Evolutionary conservation across 2,113 vertebrate genomes (phyloP).

Genomic region (Hydrochoerus hydrochaeris): DNA sequence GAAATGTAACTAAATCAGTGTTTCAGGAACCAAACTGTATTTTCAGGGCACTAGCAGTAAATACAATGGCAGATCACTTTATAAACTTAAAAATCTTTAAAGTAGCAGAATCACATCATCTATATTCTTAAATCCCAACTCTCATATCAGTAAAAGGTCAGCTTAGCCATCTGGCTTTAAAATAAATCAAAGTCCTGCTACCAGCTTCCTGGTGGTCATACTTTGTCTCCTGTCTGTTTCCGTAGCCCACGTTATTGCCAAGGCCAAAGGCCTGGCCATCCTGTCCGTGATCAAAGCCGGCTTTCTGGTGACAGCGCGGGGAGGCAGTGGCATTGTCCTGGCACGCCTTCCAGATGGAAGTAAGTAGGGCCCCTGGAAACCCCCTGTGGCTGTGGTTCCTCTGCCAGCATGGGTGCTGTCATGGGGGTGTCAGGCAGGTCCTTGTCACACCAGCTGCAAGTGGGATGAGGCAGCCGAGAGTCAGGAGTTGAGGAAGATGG

Average conservation of each 20-base stretch:
- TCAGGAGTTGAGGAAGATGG: not conserved
- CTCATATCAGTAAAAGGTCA: not conserved
- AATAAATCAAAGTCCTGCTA: not conserved
- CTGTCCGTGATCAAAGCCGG: slow-evolving; percentile 97
- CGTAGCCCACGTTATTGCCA: slow-evolving; percentile 96
- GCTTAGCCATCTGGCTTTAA: not conserved
- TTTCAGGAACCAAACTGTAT: not conserved
- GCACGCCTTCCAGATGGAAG: slow-evolving; percentile 93
- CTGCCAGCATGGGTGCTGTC: not conserved
- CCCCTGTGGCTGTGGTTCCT: not conserved
- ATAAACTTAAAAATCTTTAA: not conserved
- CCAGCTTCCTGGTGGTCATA: not conserved
- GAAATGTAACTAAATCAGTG: not conserved
- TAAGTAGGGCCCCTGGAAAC: slow-evolving; percentile 82
- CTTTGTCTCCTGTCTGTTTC: not conserved
- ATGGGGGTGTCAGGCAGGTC: accelerated
- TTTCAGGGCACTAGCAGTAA: not conserved
- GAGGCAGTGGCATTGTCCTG: slow-evolving; percentile 96
- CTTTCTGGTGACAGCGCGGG: slow-evolving; percentile 96
- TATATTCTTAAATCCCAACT: not conserved
- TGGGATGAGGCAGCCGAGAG: accelerated
- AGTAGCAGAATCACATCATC: not conserved
- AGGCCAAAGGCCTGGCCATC: slow-evolving; percentile 95
- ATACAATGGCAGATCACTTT: not conserved
- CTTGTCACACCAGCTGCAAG: too few species aligned